Base-by-base conservation (phyloP, 2,797 vertebrate species). In the Todus mexicanus region DNA sequence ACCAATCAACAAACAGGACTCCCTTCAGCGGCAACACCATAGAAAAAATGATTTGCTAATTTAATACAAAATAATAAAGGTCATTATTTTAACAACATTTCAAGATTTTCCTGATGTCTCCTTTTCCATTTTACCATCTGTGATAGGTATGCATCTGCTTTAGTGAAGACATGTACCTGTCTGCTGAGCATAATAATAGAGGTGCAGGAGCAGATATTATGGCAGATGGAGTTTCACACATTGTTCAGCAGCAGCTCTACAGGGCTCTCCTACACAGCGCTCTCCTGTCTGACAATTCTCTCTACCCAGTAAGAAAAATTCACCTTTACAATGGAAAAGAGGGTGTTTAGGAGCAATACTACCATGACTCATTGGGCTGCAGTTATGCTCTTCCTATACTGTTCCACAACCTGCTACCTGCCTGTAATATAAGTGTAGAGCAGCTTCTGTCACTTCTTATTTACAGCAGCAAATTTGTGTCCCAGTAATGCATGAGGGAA, bases 51-150 rank as follows among this genome's bases (percentile, higher is more conserved):
- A 91, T 69, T 45, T 38, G 20, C 8, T 85, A 89, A 95, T 78
- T 33, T 51, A 87, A 92, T 87, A 69, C 18, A 93, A 94, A 85
- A 63, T 65, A 83, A 75, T 74, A 79, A 79, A 87, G 60, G 76
- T 35, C 26, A 71, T 87, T 65, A 63, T 53, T 90, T 72, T 75
- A 85, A 91, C 54, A 78, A 40, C 35, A 81, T 90, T 86, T 63
- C 25, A 77, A 85, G 43, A 63, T 75, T 87, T 74, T 87, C 63
- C 48, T 87, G 57, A 61, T 80, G 31, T 47, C 65, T 76, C 38
- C 48, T 66, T 90, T 93, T 86, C 78, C 42, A 38, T 43, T 88
- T 68, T 27, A 71, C 29, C 13, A 42, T 75, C 64, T 73, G 54
- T 60, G 73, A 72, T 7, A 51, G 18, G 50, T 35, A 51, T 2